A percentile compares a stretch with the other conserved stretches of the same genome.
Evolutionary conservation across 2,113 vertebrate genomes (phyloP).

Genomic region (Etheostoma spectabile): DNA sequence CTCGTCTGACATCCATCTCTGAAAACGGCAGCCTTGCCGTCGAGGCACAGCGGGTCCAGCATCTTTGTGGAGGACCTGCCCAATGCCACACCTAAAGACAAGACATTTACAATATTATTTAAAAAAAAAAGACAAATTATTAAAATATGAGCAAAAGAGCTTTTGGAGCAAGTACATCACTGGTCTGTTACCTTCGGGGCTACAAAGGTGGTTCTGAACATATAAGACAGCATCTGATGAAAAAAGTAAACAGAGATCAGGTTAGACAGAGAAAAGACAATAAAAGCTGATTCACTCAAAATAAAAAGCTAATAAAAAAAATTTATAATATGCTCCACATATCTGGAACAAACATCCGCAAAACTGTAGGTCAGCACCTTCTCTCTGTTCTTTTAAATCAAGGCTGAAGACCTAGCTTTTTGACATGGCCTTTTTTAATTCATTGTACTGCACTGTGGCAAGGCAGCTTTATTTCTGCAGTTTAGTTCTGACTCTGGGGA

Average conservation of each 20-base stretch:
- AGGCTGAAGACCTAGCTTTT: too few relatives aligned
- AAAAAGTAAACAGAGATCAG: background rate
- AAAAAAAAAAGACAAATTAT: background rate
- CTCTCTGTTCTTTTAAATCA: too few relatives aligned
- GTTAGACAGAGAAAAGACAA: background rate
- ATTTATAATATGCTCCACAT: too few relatives aligned
- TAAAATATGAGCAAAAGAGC: background rate
- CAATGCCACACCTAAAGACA: slow-evolving; percentile 40
- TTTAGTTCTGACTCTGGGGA: too few relatives aligned
- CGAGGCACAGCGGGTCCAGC: slow-evolving; percentile 43
- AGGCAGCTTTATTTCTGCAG: too few relatives aligned
- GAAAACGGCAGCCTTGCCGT: background rate
- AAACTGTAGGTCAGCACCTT: too few relatives aligned
- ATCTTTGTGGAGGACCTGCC: slow-evolving; percentile 41
- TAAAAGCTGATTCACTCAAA: background rate
- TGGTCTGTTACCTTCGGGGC: slow-evolving; percentile 54
- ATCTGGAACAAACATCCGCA: too few relatives aligned
- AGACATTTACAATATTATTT: background rate
- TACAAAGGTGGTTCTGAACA: slow-evolving; percentile 43
- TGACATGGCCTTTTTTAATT: too few relatives aligned
- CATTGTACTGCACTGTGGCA: too few relatives aligned
- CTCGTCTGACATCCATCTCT: background rate
- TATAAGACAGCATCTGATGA: slow-evolving; percentile 61
- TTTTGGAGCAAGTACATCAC: background rate
- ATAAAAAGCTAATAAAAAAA: too few relatives aligned